phyloP scores from a whole-genome alignment of 1,140 invertebrate species.

The Geopemphigus sp. region DNA sequence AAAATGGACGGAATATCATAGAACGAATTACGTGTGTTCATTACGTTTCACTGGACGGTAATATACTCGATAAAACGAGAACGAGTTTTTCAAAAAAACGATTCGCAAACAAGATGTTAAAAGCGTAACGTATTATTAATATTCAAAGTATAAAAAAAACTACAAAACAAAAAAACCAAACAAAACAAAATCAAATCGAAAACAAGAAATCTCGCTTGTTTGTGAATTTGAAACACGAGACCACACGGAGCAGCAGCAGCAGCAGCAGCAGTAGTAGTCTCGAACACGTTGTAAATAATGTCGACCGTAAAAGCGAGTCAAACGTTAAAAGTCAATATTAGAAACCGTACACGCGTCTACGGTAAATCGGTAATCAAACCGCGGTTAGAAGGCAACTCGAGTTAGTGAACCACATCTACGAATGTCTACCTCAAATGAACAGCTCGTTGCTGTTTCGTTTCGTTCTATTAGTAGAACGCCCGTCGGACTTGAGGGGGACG shows the following conservation, averaged over 20 bases:
- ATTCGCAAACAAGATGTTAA: slow-evolving; percentile 26
- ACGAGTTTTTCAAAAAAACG: background rate
- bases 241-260: too few relatives aligned
- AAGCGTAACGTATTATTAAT: slow-evolving; percentile 3
- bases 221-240: background rate
- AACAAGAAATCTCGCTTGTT: background rate
- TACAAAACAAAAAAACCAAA: background rate
- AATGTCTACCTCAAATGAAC: slow-evolving; percentile 40
- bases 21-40: too few relatives aligned
- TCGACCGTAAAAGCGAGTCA: background rate
- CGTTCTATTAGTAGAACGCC: slow-evolving; percentile 5
- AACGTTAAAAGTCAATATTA: background rate
- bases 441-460: slow-evolving; percentile 45
- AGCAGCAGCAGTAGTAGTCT: too few relatives aligned
- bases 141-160: background rate
- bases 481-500: slow-evolving; percentile 34
- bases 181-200: background rate
- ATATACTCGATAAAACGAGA: too few relatives aligned
- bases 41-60: too few relatives aligned
- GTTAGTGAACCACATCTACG: slow-evolving; percentile 12
- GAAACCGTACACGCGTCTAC: background rate
- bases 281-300: background rate
- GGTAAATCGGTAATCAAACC: background rate
- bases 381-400: background rate
- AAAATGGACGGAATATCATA: too few relatives aligned